Evolutionary conservation across 2,888 invertebrate species (phyloP).

Genomic region (Scelioninae gen. 2): DNA sequence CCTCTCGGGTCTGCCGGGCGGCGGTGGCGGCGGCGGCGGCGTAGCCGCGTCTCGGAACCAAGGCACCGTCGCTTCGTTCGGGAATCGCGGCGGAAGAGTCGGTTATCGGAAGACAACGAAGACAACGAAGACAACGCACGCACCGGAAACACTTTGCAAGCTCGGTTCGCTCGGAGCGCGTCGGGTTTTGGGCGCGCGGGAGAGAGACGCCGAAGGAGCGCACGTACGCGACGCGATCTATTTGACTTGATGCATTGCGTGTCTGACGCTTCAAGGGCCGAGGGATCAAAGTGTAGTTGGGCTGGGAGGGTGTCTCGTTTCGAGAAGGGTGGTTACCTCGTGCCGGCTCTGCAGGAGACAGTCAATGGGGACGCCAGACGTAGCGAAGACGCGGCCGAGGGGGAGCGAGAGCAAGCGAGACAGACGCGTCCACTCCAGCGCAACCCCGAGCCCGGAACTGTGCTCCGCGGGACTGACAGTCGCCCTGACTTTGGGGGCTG

Average conservation of each 20-base stretch:
- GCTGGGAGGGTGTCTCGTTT: slow-evolving; percentile 61
- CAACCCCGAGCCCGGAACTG: slow-evolving; percentile 46
- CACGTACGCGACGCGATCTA: slow-evolving; percentile 58
- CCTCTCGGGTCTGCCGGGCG: too few relatives aligned
- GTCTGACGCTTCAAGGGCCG: slow-evolving; percentile 54
- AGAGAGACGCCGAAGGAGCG: slow-evolving; percentile 49
- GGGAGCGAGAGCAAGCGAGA: slow-evolving; percentile 38
- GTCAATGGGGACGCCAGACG: slow-evolving; percentile 61
- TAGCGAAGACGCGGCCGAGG: slow-evolving; percentile 32
- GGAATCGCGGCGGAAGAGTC: slow-evolving; percentile 19
- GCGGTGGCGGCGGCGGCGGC: too few relatives aligned
- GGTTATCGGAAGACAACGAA: too few relatives aligned
- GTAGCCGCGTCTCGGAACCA: slow-evolving; percentile 4
- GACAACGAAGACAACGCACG: slow-evolving; percentile 9
- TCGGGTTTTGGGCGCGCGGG: slow-evolving; percentile 43
- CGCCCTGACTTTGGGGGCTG: slow-evolving; percentile 2
- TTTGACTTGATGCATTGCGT: slow-evolving; percentile 60
- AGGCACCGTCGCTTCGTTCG: slow-evolving; percentile 20
- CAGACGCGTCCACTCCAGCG: slow-evolving; percentile 57
- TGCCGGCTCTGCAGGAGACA: slow-evolving; percentile 64
- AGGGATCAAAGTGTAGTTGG: slow-evolving; percentile 64
- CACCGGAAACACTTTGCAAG: slow-evolving; percentile 18
- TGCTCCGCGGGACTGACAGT: slow-evolving; percentile 39
- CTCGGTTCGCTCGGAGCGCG: slow-evolving; percentile 4
- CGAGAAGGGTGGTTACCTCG: slow-evolving; percentile 65